Percentiles rank a stretch among this genome's conserved stretches.
Evolutionary conservation across 2,797 vertebrate species (phyloP).

Genomic region (Leuciscus waleckii): DNA sequence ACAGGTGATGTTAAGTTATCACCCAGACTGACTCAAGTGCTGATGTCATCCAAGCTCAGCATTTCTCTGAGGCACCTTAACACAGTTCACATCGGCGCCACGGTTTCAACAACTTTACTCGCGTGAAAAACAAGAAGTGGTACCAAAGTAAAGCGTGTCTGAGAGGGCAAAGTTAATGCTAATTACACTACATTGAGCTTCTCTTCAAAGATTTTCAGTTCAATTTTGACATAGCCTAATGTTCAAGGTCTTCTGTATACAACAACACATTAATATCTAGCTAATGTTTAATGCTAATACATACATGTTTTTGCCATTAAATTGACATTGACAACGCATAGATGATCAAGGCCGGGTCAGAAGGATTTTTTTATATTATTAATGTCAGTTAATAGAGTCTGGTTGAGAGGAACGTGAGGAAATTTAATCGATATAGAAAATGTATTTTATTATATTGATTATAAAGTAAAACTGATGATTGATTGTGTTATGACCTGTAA

Average conservation of each 20-base stretch:
- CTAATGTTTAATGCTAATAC: neutral
- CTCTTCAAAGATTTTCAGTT: neutral
- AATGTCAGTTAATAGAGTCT: neutral
- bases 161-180: neutral
- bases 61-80: conserved; percentile 39
- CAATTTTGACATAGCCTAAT: neutral
- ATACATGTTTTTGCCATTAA: neutral
- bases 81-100: neutral
- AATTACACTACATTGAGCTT: neutral
- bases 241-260: neutral
- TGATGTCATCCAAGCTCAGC: conserved; percentile 51
- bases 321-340: neutral
- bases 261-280: neutral
- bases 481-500: neutral
- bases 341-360: neutral
- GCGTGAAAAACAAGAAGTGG: neutral
- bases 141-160: neutral
- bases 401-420: neutral
- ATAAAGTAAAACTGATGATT: neutral
- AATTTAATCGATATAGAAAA: neutral
- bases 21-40: conserved; percentile 43
- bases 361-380: neutral
- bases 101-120: neutral
- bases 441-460: neutral
- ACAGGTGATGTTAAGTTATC: conserved; percentile 30